Conservation (phyloP, 2,888 invertebrate genomes). For the Drosophila anomelani region DNA sequence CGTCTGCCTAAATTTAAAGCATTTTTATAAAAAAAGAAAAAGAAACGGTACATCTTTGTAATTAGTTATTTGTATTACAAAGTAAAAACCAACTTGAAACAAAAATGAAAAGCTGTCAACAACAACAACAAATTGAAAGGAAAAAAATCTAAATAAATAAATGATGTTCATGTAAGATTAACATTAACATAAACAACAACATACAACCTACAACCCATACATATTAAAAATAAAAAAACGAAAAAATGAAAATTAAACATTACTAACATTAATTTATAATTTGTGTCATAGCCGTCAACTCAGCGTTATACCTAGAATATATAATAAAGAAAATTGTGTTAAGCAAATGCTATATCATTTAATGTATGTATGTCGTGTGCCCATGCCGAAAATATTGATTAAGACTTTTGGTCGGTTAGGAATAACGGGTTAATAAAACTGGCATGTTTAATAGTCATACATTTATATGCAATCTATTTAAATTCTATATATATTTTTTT, state of each 20-base stretch:
- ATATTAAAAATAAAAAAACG: constrained; percentile 49
- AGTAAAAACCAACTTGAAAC: constrained; percentile 61
- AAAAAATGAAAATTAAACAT: constrained; percentile 55
- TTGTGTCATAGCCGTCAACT: constrained; percentile 58
- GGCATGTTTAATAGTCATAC: constrained; percentile 36
- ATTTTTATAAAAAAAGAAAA: constrained; percentile 23
- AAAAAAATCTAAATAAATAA: constrained; percentile 59
- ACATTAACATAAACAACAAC: constrained; percentile 37
- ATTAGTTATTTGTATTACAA: constrained; percentile 66
- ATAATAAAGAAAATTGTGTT: constrained; percentile 54
- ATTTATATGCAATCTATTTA: constrained; percentile 28
- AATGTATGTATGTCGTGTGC: constrained; percentile 41
- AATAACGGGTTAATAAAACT: constrained; percentile 36
- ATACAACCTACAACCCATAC: constrained; percentile 28
- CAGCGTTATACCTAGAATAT: constrained; percentile 48
- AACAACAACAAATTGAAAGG: constrained; percentile 59
- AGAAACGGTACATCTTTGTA: constrained; percentile 66
- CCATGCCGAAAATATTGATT: constrained; percentile 32
- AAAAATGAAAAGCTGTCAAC: constrained; percentile 56
- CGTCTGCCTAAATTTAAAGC: constrained; percentile 57
- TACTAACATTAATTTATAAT: constrained; percentile 62
- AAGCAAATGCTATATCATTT: constrained; percentile 51
- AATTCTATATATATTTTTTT: not conserved
- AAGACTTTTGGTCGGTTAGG: constrained; percentile 32
- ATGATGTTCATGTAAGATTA: constrained; percentile 69